Evolutionary conservation across 2,797 vertebrate species (phyloP).

Genomic region (Triplophysa bombifrons): DNA sequence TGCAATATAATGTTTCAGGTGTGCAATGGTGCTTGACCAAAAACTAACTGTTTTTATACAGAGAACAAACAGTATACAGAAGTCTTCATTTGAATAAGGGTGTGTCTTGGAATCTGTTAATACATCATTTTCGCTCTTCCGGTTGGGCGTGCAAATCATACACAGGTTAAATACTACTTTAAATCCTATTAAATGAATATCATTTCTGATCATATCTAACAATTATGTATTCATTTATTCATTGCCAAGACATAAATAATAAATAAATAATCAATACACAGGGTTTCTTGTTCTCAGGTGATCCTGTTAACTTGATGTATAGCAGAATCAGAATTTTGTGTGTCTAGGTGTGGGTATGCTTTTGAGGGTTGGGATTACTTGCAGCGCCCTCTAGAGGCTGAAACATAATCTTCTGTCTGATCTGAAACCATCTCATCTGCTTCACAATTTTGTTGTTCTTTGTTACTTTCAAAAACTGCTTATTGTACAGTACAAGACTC

Average conservation of each 20-base stretch:
- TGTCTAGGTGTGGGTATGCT: neutral
- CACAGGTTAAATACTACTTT: neutral
- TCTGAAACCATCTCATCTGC: neutral
- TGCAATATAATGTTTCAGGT: neutral
- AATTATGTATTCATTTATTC: neutral
- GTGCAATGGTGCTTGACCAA: neutral
- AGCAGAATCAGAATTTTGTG: too few relatives aligned
- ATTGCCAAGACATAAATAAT: too few relatives aligned
- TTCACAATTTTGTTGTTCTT: neutral
- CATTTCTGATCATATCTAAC: neutral
- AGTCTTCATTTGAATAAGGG: conserved; percentile 34
- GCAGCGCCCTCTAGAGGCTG: neutral
- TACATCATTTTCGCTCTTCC: neutral
- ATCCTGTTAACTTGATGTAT: too few relatives aligned
- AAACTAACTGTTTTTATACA: neutral
- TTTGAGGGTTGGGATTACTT: neutral
- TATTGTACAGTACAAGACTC: neutral
- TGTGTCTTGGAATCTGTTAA: conserved; percentile 2
- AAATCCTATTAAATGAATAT: neutral
- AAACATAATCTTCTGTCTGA: neutral
- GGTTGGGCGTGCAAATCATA: neutral
- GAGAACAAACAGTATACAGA: neutral
- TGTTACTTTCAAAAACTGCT: too few relatives aligned
- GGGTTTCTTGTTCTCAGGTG: too few relatives aligned
- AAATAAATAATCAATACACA: neutral